Evolutionary conservation across 2,113 vertebrate species (phyloP), one percentile per base, ranked within the genome.

Genomic region (Empidonax traillii): DNA sequence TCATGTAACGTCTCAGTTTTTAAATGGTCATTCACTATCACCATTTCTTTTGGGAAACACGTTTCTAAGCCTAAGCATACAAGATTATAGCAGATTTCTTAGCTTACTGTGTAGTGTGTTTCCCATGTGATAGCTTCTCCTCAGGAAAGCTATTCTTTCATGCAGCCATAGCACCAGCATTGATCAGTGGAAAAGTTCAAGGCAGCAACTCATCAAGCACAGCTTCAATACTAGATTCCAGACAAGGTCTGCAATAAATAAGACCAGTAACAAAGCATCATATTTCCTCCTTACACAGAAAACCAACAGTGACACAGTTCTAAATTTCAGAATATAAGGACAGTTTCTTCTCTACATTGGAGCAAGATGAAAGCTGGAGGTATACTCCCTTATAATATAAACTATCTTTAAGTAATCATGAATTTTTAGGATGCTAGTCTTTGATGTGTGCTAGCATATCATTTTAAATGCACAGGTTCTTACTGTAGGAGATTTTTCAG

Each of bases 141-240:
- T 97, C 89, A 72, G 97, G 94, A 97, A 97, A 97, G 96, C 96
- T 97, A 95, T 95, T 98, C 97, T 98, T 97, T 98, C 96, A 97
- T 97, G 96, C 97, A 97, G 97, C 91, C 81, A 92, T 94, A 94
- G 97, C 76, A 43, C 97, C 85, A 87, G 97, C 98, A 98, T 98
- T 98, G 98, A 98, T 98, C 98, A 98, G 98, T 94, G 97, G 97
- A 98, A 98, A 98, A 98, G 98, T 98, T 98, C 98, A 98, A 98
- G 98, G 98, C 94, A 94, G 97, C 97, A 97, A 98, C 97, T 98
- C 97, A 98, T 98, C 98, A 98, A 98, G 96, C 95, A 94, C 76
- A 90, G 97, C 98, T 98, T 98, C 97, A 95, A 98, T 97, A 98
- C 97, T 90, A 92, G 96, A 98, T 98, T 98, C 96, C 94, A 97